phyloP scores from a whole-genome alignment of 2,113 vertebrate genomes.

The Dipodomys ordii region DNA sequence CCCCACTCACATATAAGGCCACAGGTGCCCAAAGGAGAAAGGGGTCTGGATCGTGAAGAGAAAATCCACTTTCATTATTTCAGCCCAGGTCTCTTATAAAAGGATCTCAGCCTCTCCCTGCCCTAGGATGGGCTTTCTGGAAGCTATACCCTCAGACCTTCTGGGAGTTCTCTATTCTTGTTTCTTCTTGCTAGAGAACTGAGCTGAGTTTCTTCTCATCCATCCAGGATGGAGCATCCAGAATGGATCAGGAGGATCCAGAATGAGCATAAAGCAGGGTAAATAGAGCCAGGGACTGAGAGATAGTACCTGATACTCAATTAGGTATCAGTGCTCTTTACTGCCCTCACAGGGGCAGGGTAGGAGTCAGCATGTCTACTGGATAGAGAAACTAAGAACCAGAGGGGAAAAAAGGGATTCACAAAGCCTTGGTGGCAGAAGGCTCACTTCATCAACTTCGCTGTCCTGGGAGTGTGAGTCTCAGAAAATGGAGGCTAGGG shows the following conservation, averaged over 20 bases:
- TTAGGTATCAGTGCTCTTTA: neutral
- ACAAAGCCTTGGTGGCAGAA: neutral
- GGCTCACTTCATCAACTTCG: neutral
- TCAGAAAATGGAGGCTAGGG: neutral
- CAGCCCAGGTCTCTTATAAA: neutral
- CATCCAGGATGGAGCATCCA: no score
- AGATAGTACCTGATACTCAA: neutral
- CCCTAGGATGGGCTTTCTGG: neutral
- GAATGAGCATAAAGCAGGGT: neutral
- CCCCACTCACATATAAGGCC: neutral
- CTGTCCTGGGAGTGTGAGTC: neutral
- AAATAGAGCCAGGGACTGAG: neutral
- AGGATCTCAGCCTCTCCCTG: neutral
- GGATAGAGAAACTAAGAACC: neutral
- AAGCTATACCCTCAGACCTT: neutral
- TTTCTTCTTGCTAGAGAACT: neutral
- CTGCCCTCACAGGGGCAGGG: no score
- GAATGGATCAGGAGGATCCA: neutral
- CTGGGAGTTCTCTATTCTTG: neutral
- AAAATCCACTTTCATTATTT: neutral
- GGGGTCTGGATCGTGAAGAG: neutral
- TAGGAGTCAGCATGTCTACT: neutral
- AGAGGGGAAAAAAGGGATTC: neutral
- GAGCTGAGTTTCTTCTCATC: neutral
- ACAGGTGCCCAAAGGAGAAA: neutral